These are phyloP conservation scores for Bombylius discolor DNA, from an alignment of 2,888 invertebrate species.

Conservation along the genomic window DNA sequence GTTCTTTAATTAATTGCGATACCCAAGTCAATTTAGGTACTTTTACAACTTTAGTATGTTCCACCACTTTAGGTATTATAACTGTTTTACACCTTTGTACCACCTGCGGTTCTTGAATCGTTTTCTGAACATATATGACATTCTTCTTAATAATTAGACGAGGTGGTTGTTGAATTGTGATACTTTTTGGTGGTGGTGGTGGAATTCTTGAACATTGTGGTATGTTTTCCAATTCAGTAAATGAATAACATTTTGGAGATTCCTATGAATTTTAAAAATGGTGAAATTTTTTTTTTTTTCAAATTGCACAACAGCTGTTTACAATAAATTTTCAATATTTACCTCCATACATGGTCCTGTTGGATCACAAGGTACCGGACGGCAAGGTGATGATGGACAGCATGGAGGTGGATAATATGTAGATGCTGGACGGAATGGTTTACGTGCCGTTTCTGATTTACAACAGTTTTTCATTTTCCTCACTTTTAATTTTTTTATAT, in stretches of 20 bases:
- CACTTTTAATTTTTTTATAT: too few species aligned
- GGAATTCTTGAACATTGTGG: constrained; percentile 30
- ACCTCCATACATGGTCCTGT: constrained; percentile 17
- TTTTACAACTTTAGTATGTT: constrained; percentile 28
- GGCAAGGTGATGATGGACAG: constrained; percentile 15
- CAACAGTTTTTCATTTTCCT: too few species aligned
- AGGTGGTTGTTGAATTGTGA: constrained; percentile 31
- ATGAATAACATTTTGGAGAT: constrained; percentile 28
- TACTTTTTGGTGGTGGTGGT: constrained; percentile 27
- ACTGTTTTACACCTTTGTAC: constrained; percentile 29
- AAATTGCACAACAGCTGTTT: neutral
- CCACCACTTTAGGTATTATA: constrained; percentile 29
- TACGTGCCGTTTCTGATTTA: too few species aligned
- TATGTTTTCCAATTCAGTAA: constrained; percentile 26
- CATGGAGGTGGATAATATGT: too few species aligned
- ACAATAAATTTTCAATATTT: constrained; percentile 14
- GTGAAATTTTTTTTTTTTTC: neutral
- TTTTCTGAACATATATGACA: constrained; percentile 30
- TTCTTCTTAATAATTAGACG: constrained; percentile 29
- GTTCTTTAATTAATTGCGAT: constrained; percentile 30
- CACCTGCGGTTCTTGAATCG: constrained; percentile 27
- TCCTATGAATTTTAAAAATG: constrained; percentile 16
- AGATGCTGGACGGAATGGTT: too few species aligned
- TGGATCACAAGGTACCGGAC: constrained; percentile 27
- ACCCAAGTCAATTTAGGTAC: constrained; percentile 30